Percentiles rank a stretch among this genome's conserved stretches.
These are phyloP conservation scores for Parthenolecanium corni DNA, from an alignment of 2,888 invertebrate genomes.

Conservation along the genomic window DNA sequence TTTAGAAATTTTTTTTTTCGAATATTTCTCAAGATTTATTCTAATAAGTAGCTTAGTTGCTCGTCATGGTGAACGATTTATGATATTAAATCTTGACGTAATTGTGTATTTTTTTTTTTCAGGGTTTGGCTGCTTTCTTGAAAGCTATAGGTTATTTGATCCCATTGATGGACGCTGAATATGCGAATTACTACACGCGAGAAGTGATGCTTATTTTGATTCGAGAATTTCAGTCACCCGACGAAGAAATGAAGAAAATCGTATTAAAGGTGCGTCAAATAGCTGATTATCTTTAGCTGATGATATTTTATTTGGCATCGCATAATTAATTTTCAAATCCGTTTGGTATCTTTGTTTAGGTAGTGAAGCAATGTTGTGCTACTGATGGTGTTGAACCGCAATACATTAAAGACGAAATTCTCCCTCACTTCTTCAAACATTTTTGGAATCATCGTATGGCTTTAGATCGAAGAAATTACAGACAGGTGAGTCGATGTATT, in stretches of 20 bases:
- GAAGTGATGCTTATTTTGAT: slow-evolving; percentile 99
- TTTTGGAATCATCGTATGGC: slow-evolving; percentile 99
- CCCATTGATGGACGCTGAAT: slow-evolving; percentile 99
- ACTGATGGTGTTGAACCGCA: slow-evolving; percentile 99
- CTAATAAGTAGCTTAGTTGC: too few species aligned
- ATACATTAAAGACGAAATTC: slow-evolving; percentile 97
- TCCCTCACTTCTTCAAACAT: slow-evolving; percentile 96
- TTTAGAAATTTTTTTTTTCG: too few species aligned
- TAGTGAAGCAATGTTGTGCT: slow-evolving; percentile 99
- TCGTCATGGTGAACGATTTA: too few species aligned
- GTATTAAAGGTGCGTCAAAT: slow-evolving; percentile 70
- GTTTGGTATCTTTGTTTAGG: slow-evolving; percentile 46
- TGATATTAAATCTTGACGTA: not conserved
- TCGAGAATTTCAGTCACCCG: slow-evolving; percentile 98
- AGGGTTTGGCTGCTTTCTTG: slow-evolving; percentile 96
- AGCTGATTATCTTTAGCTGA: not conserved
- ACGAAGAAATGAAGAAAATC: slow-evolving; percentile 99
- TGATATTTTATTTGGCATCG: not conserved
- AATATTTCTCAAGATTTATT: too few species aligned
- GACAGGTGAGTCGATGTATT: slow-evolving; percentile 48
- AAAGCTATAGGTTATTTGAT: slow-evolving; percentile 99
- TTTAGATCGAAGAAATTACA: slow-evolving; percentile 90
- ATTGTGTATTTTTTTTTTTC: slow-evolving; percentile 37
- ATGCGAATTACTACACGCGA: slow-evolving; percentile 97
- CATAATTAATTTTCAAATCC: not conserved